Evolutionary conservation across 2,797 vertebrate species (phyloP), one percentile per base, ranked within the genome.

Genomic region (Labroides dimidiatus): DNA sequence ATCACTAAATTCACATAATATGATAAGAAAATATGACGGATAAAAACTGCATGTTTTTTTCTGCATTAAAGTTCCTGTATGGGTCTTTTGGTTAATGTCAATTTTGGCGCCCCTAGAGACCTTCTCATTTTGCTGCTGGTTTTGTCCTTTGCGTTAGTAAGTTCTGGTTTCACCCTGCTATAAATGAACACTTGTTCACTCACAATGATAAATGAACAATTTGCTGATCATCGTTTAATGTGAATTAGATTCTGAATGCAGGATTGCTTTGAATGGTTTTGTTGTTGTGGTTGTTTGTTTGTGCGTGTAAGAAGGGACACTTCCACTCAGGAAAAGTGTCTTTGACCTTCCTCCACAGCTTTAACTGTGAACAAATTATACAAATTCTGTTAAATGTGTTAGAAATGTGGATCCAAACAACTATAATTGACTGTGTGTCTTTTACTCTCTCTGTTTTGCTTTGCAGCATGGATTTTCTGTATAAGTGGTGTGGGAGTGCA

Each of bases 401-500:
- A 13, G 19, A 50, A 52, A 66, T 12, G 3, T 21, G 14, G 9
- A 19, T 6, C 23, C 12, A 57, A 30, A 24, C 21, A 51, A 54
- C 27, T 3, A 45, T 33, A 15, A 17, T 16, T 0, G 6, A n/a
- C 17, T 36, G 7, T 4, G 9, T 13, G 11, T 39, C 12, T 39
- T 13, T 12, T 5, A 3, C 53, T 16, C 41, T 19, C 48, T 41
- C 10, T 30, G 56, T 51, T 27, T 60, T 42, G 1, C 53, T 45
- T 6, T 59, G 57, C 30, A 36, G 19, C 36, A 20, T 69, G 62
- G 49, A 65, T 59, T 75, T 41, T 79, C 48, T 61, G 64, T 68
- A 1, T n/a, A 53, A 45, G 63, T 36, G 43, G 7, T 42, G 89
- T 89, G 63, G 84, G 84, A 71, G 82, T 59, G 42, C 45, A 61